These are phyloP conservation scores for Nephrotoma flavescens DNA, from an alignment of 2,888 invertebrate species.

Conservation along the genomic window DNA sequence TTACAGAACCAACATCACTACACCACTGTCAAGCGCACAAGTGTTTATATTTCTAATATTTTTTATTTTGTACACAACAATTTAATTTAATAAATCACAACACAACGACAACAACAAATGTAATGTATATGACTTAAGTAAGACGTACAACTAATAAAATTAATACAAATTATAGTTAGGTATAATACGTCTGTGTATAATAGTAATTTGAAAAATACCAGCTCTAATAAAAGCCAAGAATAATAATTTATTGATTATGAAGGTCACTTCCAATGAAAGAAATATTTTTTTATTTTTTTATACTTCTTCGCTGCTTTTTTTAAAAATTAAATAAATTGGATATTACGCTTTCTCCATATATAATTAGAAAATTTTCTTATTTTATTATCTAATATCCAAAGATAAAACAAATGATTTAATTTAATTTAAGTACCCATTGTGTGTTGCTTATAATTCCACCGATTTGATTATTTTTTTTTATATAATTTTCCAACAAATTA, in stretches of 20 bases:
- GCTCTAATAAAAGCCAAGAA: not conserved
- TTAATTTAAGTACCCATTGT: not conserved
- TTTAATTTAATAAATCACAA: not conserved
- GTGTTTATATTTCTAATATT: not conserved
- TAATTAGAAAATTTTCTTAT: not conserved
- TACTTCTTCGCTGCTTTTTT: not conserved
- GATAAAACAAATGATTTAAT: not conserved
- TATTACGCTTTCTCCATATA: not conserved
- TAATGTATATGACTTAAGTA: not conserved
- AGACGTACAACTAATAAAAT: not conserved
- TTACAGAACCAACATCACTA: not conserved
- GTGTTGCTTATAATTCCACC: not conserved
- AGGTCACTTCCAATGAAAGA: not conserved
- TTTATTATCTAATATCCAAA: not conserved
- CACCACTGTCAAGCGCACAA: not conserved
- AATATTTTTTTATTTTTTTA: not conserved
- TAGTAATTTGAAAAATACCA: not conserved
- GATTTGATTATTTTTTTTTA: not conserved
- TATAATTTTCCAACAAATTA: not conserved
- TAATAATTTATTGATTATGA: not conserved
- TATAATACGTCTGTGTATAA: not conserved
- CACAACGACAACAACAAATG: not conserved
- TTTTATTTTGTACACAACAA: not conserved
- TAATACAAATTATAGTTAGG: not conserved
- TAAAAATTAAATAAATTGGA: not conserved